Evolutionary conservation across 2,113 vertebrate species (phyloP).

Genomic region (Anser cygnoides): DNA sequence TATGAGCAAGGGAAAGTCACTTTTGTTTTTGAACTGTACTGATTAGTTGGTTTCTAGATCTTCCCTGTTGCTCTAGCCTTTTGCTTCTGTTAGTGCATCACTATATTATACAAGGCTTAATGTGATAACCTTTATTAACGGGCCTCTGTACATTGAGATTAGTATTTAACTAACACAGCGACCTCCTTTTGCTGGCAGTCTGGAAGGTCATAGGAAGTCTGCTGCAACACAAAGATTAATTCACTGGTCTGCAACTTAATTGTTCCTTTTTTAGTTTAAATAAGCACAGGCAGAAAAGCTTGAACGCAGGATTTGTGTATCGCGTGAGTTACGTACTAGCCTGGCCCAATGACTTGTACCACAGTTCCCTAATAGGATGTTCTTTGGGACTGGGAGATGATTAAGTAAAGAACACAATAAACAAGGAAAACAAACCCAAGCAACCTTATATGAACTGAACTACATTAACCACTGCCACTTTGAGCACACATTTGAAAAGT

Average conservation of each 20-base stretch:
- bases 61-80: not conserved
- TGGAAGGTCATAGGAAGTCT: conserved; percentile 14
- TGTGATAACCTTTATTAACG: conserved; percentile 40
- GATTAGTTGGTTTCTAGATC: not conserved
- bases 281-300: not conserved
- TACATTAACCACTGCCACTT: not conserved
- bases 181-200: conserved; percentile 35
- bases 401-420: not conserved
- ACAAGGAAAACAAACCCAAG: not conserved
- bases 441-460: not conserved
- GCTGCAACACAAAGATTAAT: conserved; percentile 35
- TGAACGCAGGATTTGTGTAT: not conserved
- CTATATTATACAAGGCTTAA: not conserved
- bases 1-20: not conserved
- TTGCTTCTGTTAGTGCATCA: not conserved
- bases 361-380: not conserved
- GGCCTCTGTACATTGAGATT: conserved; percentile 1
- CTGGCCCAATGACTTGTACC: not conserved
- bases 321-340: not conserved
- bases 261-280: conserved; percentile 21
- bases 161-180: conserved; percentile 10
- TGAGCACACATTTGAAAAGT: not conserved
- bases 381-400: not conserved
- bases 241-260: not conserved
- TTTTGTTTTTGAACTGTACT: not conserved